A percentile compares a stretch with the other conserved stretches of the same genome.
phyloP scores from a whole-genome alignment of 2,888 invertebrate species.

The Adelphocoris suturalis region DNA sequence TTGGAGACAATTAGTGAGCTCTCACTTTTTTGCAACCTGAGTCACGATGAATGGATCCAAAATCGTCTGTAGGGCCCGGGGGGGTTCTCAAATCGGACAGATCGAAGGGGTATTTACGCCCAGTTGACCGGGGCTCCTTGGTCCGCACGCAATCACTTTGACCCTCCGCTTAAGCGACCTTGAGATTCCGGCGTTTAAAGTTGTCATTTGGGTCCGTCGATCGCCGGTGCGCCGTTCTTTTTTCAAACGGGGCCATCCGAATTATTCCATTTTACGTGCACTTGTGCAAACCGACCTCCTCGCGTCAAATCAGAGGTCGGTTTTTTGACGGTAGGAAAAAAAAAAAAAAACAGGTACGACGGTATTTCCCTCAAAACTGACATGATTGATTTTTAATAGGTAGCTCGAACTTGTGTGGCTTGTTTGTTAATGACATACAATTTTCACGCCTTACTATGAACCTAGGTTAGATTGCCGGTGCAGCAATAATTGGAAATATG shows the following conservation, averaged over 20 bases:
- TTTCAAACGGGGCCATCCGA: conserved; percentile 19
- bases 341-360: not conserved
- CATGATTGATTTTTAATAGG: conserved; percentile 19
- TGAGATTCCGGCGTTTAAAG: not conserved
- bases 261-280: conserved; percentile 15
- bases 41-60: conserved; percentile 23
- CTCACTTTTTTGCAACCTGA: conserved; percentile 20
- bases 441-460: conserved; percentile 4
- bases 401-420: not conserved
- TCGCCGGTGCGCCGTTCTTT: not conserved
- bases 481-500: no score
- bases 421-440: not conserved
- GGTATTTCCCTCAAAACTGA: not conserved
- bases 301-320: conserved; percentile 26
- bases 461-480: not conserved
- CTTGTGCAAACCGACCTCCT: conserved; percentile 32
- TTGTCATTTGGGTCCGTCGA: conserved; percentile 18
- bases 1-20: not conserved
- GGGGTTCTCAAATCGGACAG: not conserved
- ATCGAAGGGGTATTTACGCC: conserved; percentile 36
- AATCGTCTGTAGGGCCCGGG: not conserved
- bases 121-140: conserved; percentile 23
- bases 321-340: not conserved
- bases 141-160: conserved; percentile 9
- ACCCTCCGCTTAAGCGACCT: not conserved